Conservation (phyloP, 2,888 invertebrate genomes). For the Agrochola circellaris region DNA sequence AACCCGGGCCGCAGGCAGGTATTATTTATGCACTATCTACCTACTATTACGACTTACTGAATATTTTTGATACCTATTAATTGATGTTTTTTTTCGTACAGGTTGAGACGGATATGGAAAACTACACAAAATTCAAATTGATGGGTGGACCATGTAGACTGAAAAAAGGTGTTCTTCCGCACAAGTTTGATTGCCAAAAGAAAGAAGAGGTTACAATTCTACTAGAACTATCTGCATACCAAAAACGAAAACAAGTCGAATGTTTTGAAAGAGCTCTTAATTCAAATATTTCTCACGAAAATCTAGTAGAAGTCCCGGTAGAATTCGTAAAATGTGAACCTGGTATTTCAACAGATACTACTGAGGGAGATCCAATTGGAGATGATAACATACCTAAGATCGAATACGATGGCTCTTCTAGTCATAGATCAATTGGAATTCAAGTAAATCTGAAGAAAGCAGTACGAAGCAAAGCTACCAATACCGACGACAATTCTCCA, state of each 20-base stretch:
- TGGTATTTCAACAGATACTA: constrained; percentile 4
- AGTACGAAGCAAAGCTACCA: constrained; percentile 1
- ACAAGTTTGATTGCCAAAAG: constrained; percentile 43
- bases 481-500: not conserved
- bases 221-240: constrained; percentile 30
- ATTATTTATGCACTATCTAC: not conserved
- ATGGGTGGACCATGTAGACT: constrained; percentile 13
- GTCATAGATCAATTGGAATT: not conserved
- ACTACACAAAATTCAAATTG: constrained; percentile 19
- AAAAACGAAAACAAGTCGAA: constrained; percentile 29
- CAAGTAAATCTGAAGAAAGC: constrained; percentile 13
- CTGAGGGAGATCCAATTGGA: not conserved
- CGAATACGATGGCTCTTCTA: not conserved
- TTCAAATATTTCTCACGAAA: constrained; percentile 20
- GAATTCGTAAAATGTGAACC: constrained; percentile 46
- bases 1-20: too few relatives aligned
- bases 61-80: not conserved
- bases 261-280: constrained; percentile 31
- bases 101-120: constrained; percentile 23
- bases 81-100: constrained; percentile 24
- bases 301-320: constrained; percentile 35
- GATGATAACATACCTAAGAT: not conserved
- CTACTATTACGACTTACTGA: not conserved
- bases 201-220: constrained; percentile 17
- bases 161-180: constrained; percentile 42